Evolutionary conservation across 1,140 invertebrate species (phyloP).

Genomic region (Diabrotica undecimpunctata): DNA sequence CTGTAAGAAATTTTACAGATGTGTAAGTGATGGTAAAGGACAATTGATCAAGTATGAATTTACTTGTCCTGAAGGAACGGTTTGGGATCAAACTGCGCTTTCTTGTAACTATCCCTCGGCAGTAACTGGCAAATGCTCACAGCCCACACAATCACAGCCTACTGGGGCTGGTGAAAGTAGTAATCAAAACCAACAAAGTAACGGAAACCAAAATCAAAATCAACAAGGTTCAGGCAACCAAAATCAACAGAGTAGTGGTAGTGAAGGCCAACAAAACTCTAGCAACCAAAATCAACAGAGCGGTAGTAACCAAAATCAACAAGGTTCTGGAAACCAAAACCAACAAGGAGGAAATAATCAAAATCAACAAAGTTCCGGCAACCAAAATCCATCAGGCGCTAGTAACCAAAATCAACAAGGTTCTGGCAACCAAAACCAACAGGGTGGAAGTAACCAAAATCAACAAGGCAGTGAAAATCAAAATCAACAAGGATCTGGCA

Average conservation of each 20-base stretch:
- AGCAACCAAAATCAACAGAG: constrained; percentile 13
- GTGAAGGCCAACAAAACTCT: constrained; percentile 34
- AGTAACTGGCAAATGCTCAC: constrained; percentile 30
- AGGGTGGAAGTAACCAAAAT: constrained; percentile 9
- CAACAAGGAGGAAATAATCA: constrained; percentile 27
- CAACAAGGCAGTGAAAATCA: constrained; percentile 14
- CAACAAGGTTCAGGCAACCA: constrained; percentile 14
- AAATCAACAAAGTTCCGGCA: constrained; percentile 16
- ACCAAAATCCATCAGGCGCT: constrained; percentile 16
- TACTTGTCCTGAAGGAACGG: constrained; percentile 60
- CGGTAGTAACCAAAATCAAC: constrained; percentile 16
- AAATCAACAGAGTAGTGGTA: constrained; percentile 23
- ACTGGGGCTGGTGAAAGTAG: background rate
- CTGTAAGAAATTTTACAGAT: constrained; percentile 68
- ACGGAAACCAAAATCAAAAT: constrained; percentile 16
- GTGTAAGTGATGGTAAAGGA: constrained; percentile 55
- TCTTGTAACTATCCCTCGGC: constrained; percentile 60
- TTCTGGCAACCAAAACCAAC: background rate
- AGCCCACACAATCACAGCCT: background rate
- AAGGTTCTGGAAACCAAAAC: constrained; percentile 17
- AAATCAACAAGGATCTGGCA: constrained; percentile 9
- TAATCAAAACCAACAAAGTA: constrained; percentile 13
- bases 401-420: constrained; percentile 20
- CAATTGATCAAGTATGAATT: constrained; percentile 57
- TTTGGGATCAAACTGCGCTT: constrained; percentile 55